phyloP scores from a whole-genome alignment of 1,140 invertebrate species.

The Drosophila neocordata region DNA sequence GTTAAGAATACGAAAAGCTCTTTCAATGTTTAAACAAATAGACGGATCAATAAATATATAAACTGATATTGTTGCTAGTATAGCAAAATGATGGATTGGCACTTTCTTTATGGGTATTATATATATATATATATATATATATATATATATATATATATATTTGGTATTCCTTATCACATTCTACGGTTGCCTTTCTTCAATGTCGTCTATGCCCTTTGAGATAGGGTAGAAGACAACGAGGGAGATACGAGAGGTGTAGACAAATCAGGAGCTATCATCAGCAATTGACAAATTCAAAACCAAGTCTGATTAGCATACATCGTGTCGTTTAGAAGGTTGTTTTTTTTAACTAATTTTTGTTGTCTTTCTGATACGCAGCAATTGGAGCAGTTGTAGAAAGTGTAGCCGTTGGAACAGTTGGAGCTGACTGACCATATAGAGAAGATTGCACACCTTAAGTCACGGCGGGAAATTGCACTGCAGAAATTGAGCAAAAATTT shows the following conservation, averaged over 20 bases:
- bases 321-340: slow-evolving; percentile 36
- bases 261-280: slow-evolving; percentile 45
- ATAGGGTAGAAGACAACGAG: slow-evolving; percentile 13
- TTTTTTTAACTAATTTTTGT: slow-evolving; percentile 13
- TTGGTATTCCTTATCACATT: too few species aligned
- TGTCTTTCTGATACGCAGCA: slow-evolving; percentile 43
- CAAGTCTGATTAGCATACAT: slow-evolving; percentile 45
- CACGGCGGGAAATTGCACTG: slow-evolving; percentile 35
- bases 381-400: slow-evolving; percentile 31
- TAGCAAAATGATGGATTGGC: not conserved
- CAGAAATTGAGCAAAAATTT: slow-evolving; percentile 18
- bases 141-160: too few species aligned
- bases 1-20: not conserved
- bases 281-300: slow-evolving; percentile 35
- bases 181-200: too few species aligned
- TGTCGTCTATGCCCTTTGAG: not conserved
- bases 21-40: slow-evolving; percentile 8
- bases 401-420: slow-evolving; percentile 24
- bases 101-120: too few species aligned
- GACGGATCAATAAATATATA: not conserved
- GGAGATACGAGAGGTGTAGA: not conserved
- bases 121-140: too few species aligned
- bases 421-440: not conserved
- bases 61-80: not conserved
- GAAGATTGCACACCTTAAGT: slow-evolving; percentile 30